Percentiles rank a stretch among this genome's conserved stretches.
Conservation (phyloP, 2,797 vertebrate genomes). For the Propithecus perrieri region DNA sequence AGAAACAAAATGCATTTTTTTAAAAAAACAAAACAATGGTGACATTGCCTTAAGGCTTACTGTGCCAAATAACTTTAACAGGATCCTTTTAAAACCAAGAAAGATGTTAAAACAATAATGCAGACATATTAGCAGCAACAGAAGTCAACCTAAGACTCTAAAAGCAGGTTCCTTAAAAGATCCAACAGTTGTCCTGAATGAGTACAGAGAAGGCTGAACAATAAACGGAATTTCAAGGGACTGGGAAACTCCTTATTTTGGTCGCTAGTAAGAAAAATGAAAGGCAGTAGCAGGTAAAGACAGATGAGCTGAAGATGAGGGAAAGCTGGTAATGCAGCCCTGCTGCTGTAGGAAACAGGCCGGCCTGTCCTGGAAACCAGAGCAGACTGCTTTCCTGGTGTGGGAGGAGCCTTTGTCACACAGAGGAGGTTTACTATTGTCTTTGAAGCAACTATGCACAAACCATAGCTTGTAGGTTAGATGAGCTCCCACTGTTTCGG, state of each 20-base stretch:
- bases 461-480: background rate
- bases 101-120: background rate
- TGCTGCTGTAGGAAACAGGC: conserved; percentile 65
- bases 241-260: conserved; percentile 52
- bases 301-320: conserved; percentile 60
- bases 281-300: conserved; percentile 68
- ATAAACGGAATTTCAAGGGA: conserved; percentile 53
- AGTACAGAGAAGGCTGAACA: background rate
- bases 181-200: background rate
- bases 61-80: conserved; percentile 20
- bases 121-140: background rate
- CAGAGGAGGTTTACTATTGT: background rate
- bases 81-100: background rate
- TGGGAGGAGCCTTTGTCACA: background rate
- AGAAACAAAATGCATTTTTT: conserved; percentile 55
- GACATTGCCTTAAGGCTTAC: conserved; percentile 13
- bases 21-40: conserved; percentile 23
- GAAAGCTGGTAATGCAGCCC: conserved; percentile 58
- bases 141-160: background rate
- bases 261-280: conserved; percentile 65
- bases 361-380: conserved; percentile 58
- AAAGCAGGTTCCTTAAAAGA: conserved; percentile 27
- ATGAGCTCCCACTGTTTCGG: background rate
- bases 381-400: conserved; percentile 35
- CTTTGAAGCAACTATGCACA: conserved; percentile 66